Conservation (phyloP, 2,888 invertebrate species). For the Dioctria linearis region DNA sequence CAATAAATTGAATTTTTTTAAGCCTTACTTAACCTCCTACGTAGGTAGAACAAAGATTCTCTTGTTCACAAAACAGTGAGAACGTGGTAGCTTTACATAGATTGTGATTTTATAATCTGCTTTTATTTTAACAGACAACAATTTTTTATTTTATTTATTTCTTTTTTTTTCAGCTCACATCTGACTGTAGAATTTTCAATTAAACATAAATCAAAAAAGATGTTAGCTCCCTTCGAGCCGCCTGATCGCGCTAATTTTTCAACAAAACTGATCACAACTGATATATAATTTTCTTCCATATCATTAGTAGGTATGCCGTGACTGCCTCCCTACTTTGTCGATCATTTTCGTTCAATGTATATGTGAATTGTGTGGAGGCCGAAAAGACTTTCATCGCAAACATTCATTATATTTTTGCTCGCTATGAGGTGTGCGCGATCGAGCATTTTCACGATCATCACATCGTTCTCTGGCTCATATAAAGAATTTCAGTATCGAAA, state of each 20-base stretch:
- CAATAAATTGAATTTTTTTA: too few relatives aligned
- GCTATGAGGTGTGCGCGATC: background rate
- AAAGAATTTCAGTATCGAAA: slow-evolving; percentile 4
- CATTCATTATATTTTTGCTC: slow-evolving; percentile 18
- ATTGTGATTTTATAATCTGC: too few relatives aligned
- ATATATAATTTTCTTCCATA: background rate
- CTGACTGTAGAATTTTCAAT: background rate
- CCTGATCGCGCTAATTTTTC: background rate
- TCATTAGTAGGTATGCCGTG: slow-evolving; percentile 17
- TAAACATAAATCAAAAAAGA: background rate
- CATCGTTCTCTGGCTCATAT: slow-evolving; percentile 1
- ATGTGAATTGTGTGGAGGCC: background rate
- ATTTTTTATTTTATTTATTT: too few relatives aligned
- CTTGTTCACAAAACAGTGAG: too few relatives aligned
- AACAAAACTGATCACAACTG: background rate
- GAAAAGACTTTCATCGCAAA: slow-evolving; percentile 30
- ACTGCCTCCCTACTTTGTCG: slow-evolving; percentile 23
- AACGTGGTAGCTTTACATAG: too few relatives aligned
- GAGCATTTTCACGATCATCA: slow-evolving; percentile 47
- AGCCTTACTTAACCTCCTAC: too few relatives aligned
- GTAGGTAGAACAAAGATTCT: too few relatives aligned
- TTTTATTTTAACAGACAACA: too few relatives aligned
- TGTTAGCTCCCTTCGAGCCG: background rate
- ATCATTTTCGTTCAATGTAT: slow-evolving; percentile 1
- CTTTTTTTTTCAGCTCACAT: too few relatives aligned